Evolutionary conservation across 2,797 vertebrate genomes (phyloP).

Genomic region (Catostomus latipinnis): DNA sequence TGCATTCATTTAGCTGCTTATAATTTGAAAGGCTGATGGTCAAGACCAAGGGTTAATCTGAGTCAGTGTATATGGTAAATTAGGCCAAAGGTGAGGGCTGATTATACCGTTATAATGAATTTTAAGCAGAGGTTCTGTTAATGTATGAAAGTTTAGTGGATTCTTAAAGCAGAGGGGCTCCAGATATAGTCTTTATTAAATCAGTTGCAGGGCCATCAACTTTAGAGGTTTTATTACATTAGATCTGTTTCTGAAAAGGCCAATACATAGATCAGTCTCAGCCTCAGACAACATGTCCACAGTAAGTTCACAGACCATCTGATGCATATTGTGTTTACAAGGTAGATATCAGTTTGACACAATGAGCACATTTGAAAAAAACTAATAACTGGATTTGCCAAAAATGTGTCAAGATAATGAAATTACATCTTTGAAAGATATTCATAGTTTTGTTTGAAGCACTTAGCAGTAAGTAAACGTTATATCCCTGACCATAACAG

Average conservation of each 20-base stretch:
- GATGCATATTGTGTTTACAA: background rate
- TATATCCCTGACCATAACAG: too few relatives aligned
- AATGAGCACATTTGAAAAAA: background rate
- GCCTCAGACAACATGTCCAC: background rate
- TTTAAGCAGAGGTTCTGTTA: slow-evolving; percentile 30
- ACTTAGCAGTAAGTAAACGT: too few relatives aligned
- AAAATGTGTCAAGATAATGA: background rate
- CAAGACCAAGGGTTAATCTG: slow-evolving; percentile 33
- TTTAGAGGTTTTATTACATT: slow-evolving; percentile 20
- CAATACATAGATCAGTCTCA: slow-evolving; percentile 1
- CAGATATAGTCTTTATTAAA: slow-evolving; percentile 4
- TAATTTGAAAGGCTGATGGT: slow-evolving; percentile 33
- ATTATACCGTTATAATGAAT: slow-evolving; percentile 16
- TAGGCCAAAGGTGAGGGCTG: slow-evolving; percentile 20
- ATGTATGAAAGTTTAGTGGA: background rate
- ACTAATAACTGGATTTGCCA: background rate
- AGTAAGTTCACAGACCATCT: background rate
- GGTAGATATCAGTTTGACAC: background rate
- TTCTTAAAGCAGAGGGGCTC: background rate
- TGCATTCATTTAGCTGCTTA: slow-evolving; percentile 39
- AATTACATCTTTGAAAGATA: background rate
- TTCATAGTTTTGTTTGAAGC: background rate
- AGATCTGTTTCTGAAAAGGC: slow-evolving; percentile 2
- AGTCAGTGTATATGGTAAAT: slow-evolving; percentile 16
- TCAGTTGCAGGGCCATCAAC: background rate